Conservation (phyloP, 53 echinoderm and acorn worm species). For the Arbacia lixula region DNA sequence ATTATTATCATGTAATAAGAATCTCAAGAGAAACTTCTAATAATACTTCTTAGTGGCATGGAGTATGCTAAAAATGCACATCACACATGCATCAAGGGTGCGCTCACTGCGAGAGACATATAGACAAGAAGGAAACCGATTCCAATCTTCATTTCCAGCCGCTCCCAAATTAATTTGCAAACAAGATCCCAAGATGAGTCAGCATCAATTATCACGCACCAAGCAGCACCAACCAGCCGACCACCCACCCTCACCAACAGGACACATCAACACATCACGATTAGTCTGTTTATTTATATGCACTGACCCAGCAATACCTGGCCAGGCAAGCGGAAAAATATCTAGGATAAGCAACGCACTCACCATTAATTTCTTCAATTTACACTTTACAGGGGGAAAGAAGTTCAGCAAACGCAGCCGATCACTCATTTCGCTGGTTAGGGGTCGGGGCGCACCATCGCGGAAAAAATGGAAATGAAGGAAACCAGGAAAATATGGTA, state of each 20-base stretch:
- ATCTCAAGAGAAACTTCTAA: too few relatives aligned
- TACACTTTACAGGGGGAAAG: slow-evolving; percentile 21
- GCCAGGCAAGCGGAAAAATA: slow-evolving; percentile 2
- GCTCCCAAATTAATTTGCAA: slow-evolving; percentile 41
- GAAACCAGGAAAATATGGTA: slow-evolving; percentile 35
- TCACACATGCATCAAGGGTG: slow-evolving; percentile 5
- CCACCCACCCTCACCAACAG: too few relatives aligned
- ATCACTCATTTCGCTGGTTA: slow-evolving; percentile 31
- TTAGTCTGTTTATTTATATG: slow-evolving; percentile 35
- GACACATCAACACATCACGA: slow-evolving; percentile 19
- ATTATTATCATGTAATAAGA: too few relatives aligned
- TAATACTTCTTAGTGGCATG: too few relatives aligned
- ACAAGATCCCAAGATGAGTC: slow-evolving; percentile 28
- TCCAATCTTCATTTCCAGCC: not conserved
- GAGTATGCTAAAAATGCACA: too few relatives aligned
- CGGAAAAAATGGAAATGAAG: slow-evolving; percentile 30
- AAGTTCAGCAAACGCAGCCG: not conserved
- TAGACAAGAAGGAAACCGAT: slow-evolving; percentile 27
- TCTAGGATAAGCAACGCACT: slow-evolving; percentile 25
- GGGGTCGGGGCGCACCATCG: not conserved
- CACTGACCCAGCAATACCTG: slow-evolving; percentile 28
- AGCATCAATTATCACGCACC: slow-evolving; percentile 31
- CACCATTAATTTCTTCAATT: slow-evolving; percentile 47
- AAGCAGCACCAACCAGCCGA: slow-evolving; percentile 8
- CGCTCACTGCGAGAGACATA: not conserved